These are phyloP conservation scores for Caenorhabditis sulstoni DNA, from an alignment of 2,888 invertebrate genomes.

Conservation along the genomic window DNA sequence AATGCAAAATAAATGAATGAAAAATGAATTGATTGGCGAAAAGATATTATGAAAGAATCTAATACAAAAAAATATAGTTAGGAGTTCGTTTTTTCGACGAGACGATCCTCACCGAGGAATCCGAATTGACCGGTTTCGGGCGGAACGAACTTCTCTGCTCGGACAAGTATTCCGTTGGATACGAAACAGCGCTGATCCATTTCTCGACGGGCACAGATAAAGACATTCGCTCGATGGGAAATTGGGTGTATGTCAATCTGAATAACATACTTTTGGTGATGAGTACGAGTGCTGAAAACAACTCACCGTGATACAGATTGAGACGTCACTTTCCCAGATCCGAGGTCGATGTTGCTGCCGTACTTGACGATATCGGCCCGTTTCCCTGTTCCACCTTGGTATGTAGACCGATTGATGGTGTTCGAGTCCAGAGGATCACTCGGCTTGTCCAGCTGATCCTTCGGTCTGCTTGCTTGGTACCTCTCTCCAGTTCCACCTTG, in stretches of 20 bases:
- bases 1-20: slow-evolving; percentile 4
- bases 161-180: slow-evolving; percentile 34
- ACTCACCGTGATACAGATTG: slow-evolving; percentile 55
- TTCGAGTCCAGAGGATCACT: slow-evolving; percentile 7
- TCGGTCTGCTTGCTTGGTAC: slow-evolving; percentile 12
- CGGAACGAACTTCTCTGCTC: slow-evolving; percentile 44
- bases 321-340: slow-evolving; percentile 53
- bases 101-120: slow-evolving; percentile 33
- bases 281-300: not conserved
- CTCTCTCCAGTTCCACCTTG: slow-evolving; percentile 26
- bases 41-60: not conserved
- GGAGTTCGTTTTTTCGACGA: slow-evolving; percentile 46
- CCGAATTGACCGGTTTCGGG: slow-evolving; percentile 45
- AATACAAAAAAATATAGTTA: slow-evolving; percentile 37
- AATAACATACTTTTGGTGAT: too few species aligned
- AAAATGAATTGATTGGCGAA: not conserved
- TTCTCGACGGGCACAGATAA: slow-evolving; percentile 51
- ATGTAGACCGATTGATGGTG: slow-evolving; percentile 27
- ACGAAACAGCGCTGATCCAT: slow-evolving; percentile 38
- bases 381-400: slow-evolving; percentile 37
- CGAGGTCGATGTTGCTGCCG: slow-evolving; percentile 13
- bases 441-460: slow-evolving; percentile 16
- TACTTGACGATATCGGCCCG: slow-evolving; percentile 20
- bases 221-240: slow-evolving; percentile 55
- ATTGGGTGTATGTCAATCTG: slow-evolving; percentile 59